Evolutionary conservation across 1,140 invertebrate genomes (phyloP).

Genomic region (Heliothis subflexa): DNA sequence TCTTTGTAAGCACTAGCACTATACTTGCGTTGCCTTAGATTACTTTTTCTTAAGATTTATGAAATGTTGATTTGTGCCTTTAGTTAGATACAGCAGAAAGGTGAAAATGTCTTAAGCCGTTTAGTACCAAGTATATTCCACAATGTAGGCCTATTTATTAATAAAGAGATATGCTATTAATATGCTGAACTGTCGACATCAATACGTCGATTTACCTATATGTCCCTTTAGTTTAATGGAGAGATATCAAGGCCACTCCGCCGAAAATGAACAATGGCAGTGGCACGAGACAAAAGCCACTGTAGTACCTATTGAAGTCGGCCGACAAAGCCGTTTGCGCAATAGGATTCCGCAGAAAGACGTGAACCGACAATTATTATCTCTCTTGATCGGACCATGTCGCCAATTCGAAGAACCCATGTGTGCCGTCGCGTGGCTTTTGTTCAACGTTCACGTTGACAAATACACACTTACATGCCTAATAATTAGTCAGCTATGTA

Average conservation of each 20-base stretch:
- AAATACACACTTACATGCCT: constrained; percentile 23
- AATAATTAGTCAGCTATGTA: constrained; percentile 38
- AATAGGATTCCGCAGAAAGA: constrained; percentile 83
- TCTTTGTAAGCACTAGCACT: constrained; percentile 22
- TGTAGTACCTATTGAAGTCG: constrained; percentile 72
- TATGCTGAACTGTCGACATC: background rate
- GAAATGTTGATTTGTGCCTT: too few species aligned
- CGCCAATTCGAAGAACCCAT: constrained; percentile 73
- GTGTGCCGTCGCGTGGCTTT: constrained; percentile 56
- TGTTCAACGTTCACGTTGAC: constrained; percentile 52
- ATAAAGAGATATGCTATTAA: background rate
- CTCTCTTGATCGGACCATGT: constrained; percentile 73
- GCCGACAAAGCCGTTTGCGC: constrained; percentile 82
- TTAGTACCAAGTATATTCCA: background rate
- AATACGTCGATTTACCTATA: constrained; percentile 55
- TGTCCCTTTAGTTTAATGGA: constrained; percentile 72
- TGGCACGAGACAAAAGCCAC: constrained; percentile 81
- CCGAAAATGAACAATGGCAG: constrained; percentile 80
- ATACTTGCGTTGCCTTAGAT: background rate
- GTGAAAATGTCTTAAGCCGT: too few species aligned
- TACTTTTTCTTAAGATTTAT: background rate
- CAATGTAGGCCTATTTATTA: background rate
- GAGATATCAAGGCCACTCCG: constrained; percentile 73
- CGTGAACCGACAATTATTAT: constrained; percentile 84
- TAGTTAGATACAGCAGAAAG: too few species aligned